Evolutionary conservation across 2,113 vertebrate species (phyloP), one percentile per base, ranked within the genome.

Genomic region (Boulengeromyrus knoepffleri): DNA sequence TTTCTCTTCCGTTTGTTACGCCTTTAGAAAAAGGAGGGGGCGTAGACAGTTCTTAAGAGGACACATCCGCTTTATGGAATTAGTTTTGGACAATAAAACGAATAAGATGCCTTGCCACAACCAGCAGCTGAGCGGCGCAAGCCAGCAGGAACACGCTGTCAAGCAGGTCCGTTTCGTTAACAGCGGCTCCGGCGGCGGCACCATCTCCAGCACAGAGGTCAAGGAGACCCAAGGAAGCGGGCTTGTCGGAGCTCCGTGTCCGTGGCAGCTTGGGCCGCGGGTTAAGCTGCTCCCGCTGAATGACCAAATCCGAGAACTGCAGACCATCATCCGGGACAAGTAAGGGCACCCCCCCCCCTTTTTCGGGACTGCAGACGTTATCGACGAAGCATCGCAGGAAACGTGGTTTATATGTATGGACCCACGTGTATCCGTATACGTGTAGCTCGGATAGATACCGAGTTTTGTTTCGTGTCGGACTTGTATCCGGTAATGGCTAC

Each of bases 311-410:
- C 96, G 97, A 50, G 97, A 98, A 90, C 94, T 98, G 87, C 97
- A 98, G 95, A 98, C 97, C 19, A 98, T 98, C 95, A 97, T 98
- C 94, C 95, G 97, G 91, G 97, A 98, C 96, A 97, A 97, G 97
- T 97, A 94, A 97, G 97, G 93, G 21, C 19, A 10, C 70, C 50
- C 50, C 24, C 27, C 27, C 62, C n/a, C n/a, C 1, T 12, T 27
- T 66, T 27, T 66, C 9, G n/a, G 8, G 7, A 66, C n/a, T 1
- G n/a, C n/a, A 27, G 62, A 66, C n/a, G n/a, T 66, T n/a, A 66
- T 66, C n/a, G n/a, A 27, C 62, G 62, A 58, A 58, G 56, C 56
- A 24, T 58, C 56, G 6, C 21, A 62, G 24, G 27, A 70, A 70
- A 70, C 10, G 62, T 27, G 62, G 1, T 31, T 4, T 13, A 31